Conservation (phyloP, 2,888 invertebrate species). For the Norana najaformis region DNA sequence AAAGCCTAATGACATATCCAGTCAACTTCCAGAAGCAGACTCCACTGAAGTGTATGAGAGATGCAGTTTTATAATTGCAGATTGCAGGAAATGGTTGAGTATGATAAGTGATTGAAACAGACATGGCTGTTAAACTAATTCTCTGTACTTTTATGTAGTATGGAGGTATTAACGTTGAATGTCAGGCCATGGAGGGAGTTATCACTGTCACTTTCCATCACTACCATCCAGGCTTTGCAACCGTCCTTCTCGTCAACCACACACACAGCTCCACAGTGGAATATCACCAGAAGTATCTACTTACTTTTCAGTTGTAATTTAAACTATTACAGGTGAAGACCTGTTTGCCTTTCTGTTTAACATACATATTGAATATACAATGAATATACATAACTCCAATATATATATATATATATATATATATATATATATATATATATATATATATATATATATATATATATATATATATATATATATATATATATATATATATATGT, state of each 20-base stretch:
- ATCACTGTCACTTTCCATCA: conserved; percentile 82
- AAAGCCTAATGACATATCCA: neutral
- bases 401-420: too few relatives aligned
- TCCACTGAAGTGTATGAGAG: neutral
- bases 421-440: too few relatives aligned
- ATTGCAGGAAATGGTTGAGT: neutral
- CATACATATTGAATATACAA: too few relatives aligned
- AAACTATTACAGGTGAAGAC: too few relatives aligned
- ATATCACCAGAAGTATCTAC: conserved; percentile 63
- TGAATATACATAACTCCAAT: too few relatives aligned
- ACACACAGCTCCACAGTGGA: conserved; percentile 69
- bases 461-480: too few relatives aligned
- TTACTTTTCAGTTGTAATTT: neutral
- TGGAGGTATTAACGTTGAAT: conserved; percentile 69
- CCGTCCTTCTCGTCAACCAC: conserved; percentile 86
- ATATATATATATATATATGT: too few relatives aligned
- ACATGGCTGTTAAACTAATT: neutral
- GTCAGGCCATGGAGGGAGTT: conserved; percentile 89
- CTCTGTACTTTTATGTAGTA: conserved; percentile 43
- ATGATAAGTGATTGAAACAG: neutral
- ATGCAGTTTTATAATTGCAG: neutral
- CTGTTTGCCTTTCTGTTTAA: too few relatives aligned
- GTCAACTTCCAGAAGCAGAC: neutral
- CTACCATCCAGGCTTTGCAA: conserved; percentile 84
- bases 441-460: too few relatives aligned